These are phyloP conservation scores for Pseudomyrmex gracilis DNA, from an alignment of 1,140 invertebrate species.

Conservation along the genomic window DNA sequence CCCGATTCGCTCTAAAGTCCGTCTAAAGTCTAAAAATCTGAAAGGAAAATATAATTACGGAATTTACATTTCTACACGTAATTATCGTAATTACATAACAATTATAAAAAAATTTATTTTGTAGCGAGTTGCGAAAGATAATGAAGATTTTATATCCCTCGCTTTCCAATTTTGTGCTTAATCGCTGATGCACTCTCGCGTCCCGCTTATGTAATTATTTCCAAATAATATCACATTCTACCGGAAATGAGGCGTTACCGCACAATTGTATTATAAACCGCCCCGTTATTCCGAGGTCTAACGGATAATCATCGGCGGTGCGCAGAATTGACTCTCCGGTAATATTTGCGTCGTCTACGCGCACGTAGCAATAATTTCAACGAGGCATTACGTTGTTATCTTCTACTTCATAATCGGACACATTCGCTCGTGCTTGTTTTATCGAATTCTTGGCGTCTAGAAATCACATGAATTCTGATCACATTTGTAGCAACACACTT, in stretches of 20 bases:
- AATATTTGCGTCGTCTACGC: conserved; percentile 29
- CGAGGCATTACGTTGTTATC: background rate
- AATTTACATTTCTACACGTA: too few species aligned
- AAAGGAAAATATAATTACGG: too few species aligned
- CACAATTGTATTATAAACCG: conserved; percentile 53
- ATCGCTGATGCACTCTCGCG: conserved; percentile 19
- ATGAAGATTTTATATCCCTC: conserved; percentile 8
- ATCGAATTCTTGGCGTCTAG: background rate
- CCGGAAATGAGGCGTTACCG: conserved; percentile 33
- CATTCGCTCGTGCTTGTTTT: background rate
- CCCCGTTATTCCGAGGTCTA: conserved; percentile 37
- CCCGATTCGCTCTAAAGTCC: background rate
- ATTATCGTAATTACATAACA: background rate
- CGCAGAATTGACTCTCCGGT: conserved; percentile 34
- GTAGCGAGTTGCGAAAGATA: conserved; percentile 9
- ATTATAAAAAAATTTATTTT: background rate
- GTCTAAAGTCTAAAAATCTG: too few species aligned
- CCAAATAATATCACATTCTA: conserved; percentile 48
- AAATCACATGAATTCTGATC: background rate
- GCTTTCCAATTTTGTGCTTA: conserved; percentile 26
- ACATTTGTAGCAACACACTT: conserved; percentile 5
- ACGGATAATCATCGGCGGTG: conserved; percentile 44
- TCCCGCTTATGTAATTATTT: conserved; percentile 46
- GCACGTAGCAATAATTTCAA: background rate
- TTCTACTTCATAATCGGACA: background rate